These are phyloP conservation scores for Octodon degus DNA, from an alignment of 2,113 vertebrate genomes.

Conservation along the genomic window DNA sequence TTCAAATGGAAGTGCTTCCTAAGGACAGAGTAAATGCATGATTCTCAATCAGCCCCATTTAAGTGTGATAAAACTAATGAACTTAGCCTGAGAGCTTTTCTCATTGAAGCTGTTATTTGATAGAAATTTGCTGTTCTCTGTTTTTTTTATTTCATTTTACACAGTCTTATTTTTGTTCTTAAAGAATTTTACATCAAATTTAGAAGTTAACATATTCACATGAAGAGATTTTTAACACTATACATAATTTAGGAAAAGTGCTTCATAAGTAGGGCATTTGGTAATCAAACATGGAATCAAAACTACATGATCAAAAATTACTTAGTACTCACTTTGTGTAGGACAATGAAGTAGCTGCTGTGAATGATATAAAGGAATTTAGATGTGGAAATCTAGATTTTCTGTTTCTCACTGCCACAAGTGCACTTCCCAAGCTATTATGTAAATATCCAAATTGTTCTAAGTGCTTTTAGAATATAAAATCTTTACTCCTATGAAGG, in stretches of 20 bases:
- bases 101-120: neutral
- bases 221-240: slow-evolving; percentile 57
- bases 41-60: neutral
- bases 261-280: slow-evolving; percentile 65
- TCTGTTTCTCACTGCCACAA: slow-evolving; percentile 23
- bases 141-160: neutral
- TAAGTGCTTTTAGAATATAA: slow-evolving; percentile 77
- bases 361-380: slow-evolving; percentile 50
- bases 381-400: slow-evolving; percentile 58
- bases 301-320: slow-evolving; percentile 69
- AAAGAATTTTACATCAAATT: slow-evolving; percentile 39
- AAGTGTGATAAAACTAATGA: slow-evolving; percentile 15
- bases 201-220: slow-evolving; percentile 52
- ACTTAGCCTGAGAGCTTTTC: neutral
- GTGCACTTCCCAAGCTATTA: slow-evolving; percentile 66
- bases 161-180: slow-evolving; percentile 13
- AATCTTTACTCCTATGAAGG: slow-evolving; percentile 66
- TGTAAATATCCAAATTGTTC: slow-evolving; percentile 77
- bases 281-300: slow-evolving; percentile 63
- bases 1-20: neutral
- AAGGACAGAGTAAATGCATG: neutral
- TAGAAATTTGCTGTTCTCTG: neutral
- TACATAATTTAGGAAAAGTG: slow-evolving; percentile 61
- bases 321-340: slow-evolving; percentile 51
- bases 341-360: slow-evolving; percentile 23